These are phyloP conservation scores for Montipora capitata DNA, from an alignment of 92 coral and sea anemone genomes.

Conservation along the genomic window DNA sequence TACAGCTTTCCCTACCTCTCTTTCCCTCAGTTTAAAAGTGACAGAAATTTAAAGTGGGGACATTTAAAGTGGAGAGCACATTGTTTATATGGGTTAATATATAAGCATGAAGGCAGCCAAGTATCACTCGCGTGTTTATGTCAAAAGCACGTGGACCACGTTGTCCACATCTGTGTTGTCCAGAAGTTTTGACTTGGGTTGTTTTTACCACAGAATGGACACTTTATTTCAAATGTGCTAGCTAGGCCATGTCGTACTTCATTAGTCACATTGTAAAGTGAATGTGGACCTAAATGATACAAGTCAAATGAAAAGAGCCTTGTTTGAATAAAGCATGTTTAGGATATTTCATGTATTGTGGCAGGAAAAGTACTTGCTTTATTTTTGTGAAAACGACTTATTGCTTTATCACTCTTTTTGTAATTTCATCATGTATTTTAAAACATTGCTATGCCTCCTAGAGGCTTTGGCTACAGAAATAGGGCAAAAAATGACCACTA, in stretches of 20 bases:
- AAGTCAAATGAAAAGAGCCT: background rate
- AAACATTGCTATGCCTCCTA: background rate
- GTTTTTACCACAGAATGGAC: slow-evolving; percentile 50
- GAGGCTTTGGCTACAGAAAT: background rate
- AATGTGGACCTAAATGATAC: slow-evolving; percentile 15
- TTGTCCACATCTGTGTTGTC: slow-evolving; percentile 56
- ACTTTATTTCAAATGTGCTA: slow-evolving; percentile 44
- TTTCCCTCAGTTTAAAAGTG: slow-evolving; percentile 65
- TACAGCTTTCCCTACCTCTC: slow-evolving; percentile 64
- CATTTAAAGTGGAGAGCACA: slow-evolving; percentile 49
- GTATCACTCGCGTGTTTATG: slow-evolving; percentile 41
- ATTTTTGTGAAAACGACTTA: too few species aligned
- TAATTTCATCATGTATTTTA: too few species aligned
- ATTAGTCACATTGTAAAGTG: slow-evolving; percentile 15
- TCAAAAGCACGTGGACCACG: slow-evolving; percentile 74
- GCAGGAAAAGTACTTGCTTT: background rate
- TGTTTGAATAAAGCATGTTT: background rate
- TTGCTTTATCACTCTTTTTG: too few species aligned
- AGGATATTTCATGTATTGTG: background rate
- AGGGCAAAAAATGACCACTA: background rate
- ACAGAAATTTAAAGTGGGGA: slow-evolving; percentile 37
- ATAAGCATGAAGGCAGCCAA: slow-evolving; percentile 59
- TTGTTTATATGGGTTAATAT: slow-evolving; percentile 60
- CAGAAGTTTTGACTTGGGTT: slow-evolving; percentile 66
- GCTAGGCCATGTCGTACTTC: slow-evolving; percentile 70